Percentiles rank a stretch among this genome's conserved stretches.
These are phyloP conservation scores for Drosophila mimetica DNA, from an alignment of 2,888 invertebrate genomes.

Conservation along the genomic window DNA sequence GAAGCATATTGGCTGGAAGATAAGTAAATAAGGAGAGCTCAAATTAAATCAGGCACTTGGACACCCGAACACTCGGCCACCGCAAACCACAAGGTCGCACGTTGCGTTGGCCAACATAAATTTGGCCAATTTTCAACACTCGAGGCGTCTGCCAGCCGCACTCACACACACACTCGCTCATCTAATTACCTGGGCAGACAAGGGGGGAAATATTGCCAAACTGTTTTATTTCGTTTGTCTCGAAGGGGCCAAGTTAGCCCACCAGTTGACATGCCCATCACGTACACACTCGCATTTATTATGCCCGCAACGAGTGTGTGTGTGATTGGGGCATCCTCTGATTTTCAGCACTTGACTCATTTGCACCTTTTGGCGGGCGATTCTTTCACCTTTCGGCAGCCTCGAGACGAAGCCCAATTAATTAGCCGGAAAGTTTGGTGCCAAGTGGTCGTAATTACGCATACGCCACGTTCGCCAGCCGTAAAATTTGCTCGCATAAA, in stretches of 20 bases:
- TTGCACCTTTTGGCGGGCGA: constrained; percentile 56
- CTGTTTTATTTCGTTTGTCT: constrained; percentile 53
- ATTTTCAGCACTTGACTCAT: constrained; percentile 39
- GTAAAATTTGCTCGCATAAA: constrained; percentile 66
- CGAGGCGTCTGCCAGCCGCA: constrained; percentile 45
- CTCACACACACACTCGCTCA: constrained; percentile 21
- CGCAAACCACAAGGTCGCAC: constrained; percentile 55
- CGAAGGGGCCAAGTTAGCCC: constrained; percentile 41
- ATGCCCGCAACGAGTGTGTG: constrained; percentile 26
- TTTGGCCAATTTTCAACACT: constrained; percentile 67
- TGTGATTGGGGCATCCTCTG: constrained; percentile 41
- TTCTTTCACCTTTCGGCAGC: constrained; percentile 57
- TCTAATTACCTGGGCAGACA: constrained; percentile 43
- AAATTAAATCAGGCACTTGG: constrained; percentile 12
- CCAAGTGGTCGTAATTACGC: constrained; percentile 60
- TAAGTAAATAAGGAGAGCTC: constrained; percentile 9
- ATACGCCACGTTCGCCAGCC: constrained; percentile 51
- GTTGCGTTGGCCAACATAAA: constrained; percentile 51
- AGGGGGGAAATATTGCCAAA: constrained; percentile 47
- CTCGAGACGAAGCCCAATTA: constrained; percentile 60
- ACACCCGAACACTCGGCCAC: no score
- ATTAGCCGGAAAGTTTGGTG: constrained; percentile 60
- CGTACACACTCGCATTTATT: constrained; percentile 51
- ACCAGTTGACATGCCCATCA: constrained; percentile 56
- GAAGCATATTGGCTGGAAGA: constrained; percentile 77